A percentile compares a stretch with the other conserved stretches of the same genome.
Evolutionary conservation across 2,888 invertebrate genomes (phyloP).

Genomic region (Scaptomyza cyrtandrae): DNA sequence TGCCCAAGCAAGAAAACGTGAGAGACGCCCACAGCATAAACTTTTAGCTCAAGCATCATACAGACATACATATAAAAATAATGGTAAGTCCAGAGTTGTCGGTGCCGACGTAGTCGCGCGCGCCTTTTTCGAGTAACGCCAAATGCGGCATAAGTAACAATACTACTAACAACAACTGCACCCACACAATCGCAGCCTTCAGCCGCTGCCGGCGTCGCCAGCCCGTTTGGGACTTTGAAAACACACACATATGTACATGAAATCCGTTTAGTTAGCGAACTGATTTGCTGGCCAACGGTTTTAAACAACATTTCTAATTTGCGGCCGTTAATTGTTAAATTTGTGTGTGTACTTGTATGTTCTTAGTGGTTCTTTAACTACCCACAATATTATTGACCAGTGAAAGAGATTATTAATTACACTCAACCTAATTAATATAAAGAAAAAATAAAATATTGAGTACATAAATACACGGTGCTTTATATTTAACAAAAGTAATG

Average conservation of each 20-base stretch:
- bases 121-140: conserved; percentile 69
- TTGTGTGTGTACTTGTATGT: conserved; percentile 17
- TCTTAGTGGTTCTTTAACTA: background rate
- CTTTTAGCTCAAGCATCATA: conserved; percentile 26
- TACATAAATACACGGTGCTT: background rate
- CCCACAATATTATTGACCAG: too few species aligned
- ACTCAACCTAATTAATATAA: too few species aligned
- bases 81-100: conserved; percentile 62
- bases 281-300: conserved; percentile 49
- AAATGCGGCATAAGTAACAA: conserved; percentile 53
- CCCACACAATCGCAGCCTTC: conserved; percentile 44
- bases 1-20: conserved; percentile 10
- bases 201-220: conserved; percentile 23
- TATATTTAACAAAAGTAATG: background rate
- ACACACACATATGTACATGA: conserved; percentile 10
- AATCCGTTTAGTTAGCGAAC: conserved; percentile 47
- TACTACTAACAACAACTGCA: conserved; percentile 27
- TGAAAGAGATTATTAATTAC: too few species aligned
- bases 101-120: conserved; percentile 32
- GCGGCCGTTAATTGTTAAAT: conserved; percentile 18
- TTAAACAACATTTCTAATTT: background rate
- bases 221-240: conserved; percentile 16
- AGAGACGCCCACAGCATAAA: conserved; percentile 26
- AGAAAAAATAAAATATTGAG: too few species aligned
- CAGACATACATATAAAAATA: conserved; percentile 20